Conservation (phyloP, 2,113 vertebrate species). For the Galeopterus variegatus region DNA sequence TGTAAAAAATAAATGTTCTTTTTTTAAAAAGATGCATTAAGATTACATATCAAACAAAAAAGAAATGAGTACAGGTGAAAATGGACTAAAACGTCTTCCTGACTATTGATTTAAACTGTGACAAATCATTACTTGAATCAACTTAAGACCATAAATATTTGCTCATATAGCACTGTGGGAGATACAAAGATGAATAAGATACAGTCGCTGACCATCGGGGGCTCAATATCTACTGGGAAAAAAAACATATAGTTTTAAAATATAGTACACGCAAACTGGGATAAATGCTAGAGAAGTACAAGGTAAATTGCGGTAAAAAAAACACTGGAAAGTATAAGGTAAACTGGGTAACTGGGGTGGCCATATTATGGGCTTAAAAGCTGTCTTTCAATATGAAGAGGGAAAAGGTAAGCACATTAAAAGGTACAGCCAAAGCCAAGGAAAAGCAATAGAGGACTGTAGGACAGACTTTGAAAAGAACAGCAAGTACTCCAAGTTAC, state of each 20-base stretch:
- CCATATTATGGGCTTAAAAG: neutral
- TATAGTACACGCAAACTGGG: neutral
- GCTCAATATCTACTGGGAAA: neutral
- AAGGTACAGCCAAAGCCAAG: neutral
- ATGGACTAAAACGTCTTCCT: conserved; percentile 43
- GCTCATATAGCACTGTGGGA: conserved; percentile 15
- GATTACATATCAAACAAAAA: conserved; percentile 42
- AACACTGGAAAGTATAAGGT: neutral
- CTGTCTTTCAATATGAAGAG: neutral
- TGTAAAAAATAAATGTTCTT: conserved; percentile 10
- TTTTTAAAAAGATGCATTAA: conserved; percentile 15
- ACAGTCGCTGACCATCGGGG: neutral
- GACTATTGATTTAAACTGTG: conserved; percentile 14
- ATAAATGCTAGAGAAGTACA: neutral
- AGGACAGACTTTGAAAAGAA: neutral
- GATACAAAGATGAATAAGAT: conserved; percentile 45
- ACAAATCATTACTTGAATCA: conserved; percentile 40
- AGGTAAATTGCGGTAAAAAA: neutral
- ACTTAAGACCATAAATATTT: conserved; percentile 56
- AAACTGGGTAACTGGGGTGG: neutral
- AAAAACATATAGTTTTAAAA: neutral
- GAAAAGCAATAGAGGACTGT: neutral
- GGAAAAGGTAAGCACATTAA: neutral
- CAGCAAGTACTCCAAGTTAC: neutral
- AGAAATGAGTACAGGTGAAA: conserved; percentile 28